A percentile compares a stretch with the other conserved stretches of the same genome.
phyloP scores from a whole-genome alignment of 2,113 vertebrate species.

The Percina caprodes region DNA sequence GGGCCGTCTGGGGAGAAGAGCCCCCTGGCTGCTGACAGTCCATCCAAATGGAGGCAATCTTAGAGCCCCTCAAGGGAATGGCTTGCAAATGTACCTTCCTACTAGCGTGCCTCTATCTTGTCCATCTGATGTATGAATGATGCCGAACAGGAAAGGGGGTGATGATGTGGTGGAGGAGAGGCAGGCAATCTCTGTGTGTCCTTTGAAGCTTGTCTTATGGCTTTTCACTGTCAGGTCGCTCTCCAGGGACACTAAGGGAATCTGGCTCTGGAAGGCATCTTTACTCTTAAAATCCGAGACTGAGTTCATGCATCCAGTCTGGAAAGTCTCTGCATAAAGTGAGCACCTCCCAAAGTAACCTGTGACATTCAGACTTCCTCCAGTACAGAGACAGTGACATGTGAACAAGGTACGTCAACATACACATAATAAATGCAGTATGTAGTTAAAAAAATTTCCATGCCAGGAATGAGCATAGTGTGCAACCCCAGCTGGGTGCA shows the following conservation, averaged over 20 bases:
- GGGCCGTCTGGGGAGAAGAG: constrained; percentile 47
- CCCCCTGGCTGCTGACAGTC: constrained; percentile 63
- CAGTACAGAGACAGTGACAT: constrained; percentile 3
- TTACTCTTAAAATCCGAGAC: constrained; percentile 37
- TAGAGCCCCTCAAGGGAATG: constrained; percentile 69
- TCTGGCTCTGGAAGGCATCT: constrained; percentile 66
- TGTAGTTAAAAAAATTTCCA: not conserved
- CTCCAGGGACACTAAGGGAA: constrained; percentile 73
- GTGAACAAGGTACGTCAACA: constrained; percentile 16
- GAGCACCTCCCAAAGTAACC: constrained; percentile 10
- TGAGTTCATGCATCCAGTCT: constrained; percentile 51
- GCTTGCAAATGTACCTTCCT: constrained; percentile 71
- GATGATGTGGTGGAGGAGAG: constrained; percentile 58
- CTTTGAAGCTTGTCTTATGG: constrained; percentile 80
- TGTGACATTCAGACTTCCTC: constrained; percentile 37
- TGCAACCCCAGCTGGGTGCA: not conserved
- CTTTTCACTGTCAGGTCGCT: constrained; percentile 77
- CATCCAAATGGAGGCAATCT: constrained; percentile 78
- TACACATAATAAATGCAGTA: not conserved
- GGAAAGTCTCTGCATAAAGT: constrained; percentile 27
- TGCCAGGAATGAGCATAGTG: not conserved
- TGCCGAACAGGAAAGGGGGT: constrained; percentile 24
- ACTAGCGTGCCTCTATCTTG: constrained; percentile 51
- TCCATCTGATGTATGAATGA: constrained; percentile 67
- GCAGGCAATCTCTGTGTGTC: constrained; percentile 75